phyloP scores from a whole-genome alignment of 2,113 vertebrate species.

The Colaptes auratus region DNA sequence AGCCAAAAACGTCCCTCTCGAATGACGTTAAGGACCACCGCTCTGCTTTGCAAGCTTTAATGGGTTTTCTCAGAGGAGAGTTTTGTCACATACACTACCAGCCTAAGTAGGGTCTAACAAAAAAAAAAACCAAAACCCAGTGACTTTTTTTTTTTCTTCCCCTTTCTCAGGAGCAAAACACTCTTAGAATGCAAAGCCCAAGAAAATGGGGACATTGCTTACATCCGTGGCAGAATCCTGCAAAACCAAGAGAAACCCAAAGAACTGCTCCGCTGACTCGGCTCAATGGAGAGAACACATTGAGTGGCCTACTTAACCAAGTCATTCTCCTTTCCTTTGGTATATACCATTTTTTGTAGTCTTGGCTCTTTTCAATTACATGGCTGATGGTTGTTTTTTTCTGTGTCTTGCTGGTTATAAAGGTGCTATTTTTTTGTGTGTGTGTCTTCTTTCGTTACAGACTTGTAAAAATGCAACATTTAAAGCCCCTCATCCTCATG shows the following conservation, averaged over 20 bases:
- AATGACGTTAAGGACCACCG: background rate
- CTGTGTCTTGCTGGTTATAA: background rate
- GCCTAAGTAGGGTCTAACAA: background rate
- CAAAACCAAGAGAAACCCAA: background rate
- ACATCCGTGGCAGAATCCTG: background rate
- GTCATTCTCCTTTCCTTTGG: background rate
- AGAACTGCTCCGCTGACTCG: background rate
- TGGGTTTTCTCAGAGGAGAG: background rate
- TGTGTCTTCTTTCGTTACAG: background rate
- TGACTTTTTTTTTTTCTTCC: background rate
- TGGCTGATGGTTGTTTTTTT: background rate
- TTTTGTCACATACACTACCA: background rate
- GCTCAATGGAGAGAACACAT: background rate
- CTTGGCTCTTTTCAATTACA: background rate
- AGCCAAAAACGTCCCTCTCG: background rate
- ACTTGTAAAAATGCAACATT: conserved; percentile 13
- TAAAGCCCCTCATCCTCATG: conserved; percentile 31
- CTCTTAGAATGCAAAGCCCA: background rate
- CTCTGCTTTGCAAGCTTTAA: background rate
- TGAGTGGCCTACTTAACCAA: background rate
- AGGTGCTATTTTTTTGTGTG: conserved; percentile 2
- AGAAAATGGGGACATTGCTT: background rate
- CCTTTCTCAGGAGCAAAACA: background rate
- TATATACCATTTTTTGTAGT: background rate
- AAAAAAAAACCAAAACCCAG: background rate